Base-by-base conservation (phyloP, 1,140 invertebrate species). In the Danaus plexippus region DNA sequence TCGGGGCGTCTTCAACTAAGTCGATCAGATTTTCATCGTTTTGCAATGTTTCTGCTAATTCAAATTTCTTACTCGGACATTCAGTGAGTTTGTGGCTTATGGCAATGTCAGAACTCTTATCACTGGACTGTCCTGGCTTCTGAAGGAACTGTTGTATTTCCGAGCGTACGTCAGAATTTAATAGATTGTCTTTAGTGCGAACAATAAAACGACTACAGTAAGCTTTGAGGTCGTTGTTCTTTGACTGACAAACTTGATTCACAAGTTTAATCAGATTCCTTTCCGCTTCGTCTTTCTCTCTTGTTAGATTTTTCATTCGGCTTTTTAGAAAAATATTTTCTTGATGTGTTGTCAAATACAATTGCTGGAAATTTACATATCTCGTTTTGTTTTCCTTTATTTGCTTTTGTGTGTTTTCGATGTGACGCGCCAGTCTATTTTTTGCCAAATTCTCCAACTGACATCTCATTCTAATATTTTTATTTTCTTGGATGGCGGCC, bases 191-290 rank as follows among this genome's bases (percentile, higher is more conserved):
- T 61, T 66, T 77, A n/a, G 73, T 76, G 54, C 64, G 61, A 9
- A 81, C 78, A 43, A 83, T 74, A 53, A 80, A 79, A 48, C 63
- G 61, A 63, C 71, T 77, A 47, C 80, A 83, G 59, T 73, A 83
- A 5, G 59, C 59, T 57, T 76, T 81, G 7, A 86, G 63, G 41
- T 85, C 68, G 8, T 63, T 71, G 55, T 79, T 76, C 51, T 71
- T 77, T 4, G 77, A 79, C 41, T 72, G 56, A 52, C 73, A 80
- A 9, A 85, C 60, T 67, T 78, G 61, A 53, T 76, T 80, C 11
- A 85, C 64, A 18, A 86, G 61, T 22, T 58, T 61, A 48, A 78
- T 61, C 7, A 83, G 63, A 63, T 80, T 77, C 45, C 61, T 73
- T 61, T 82, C 75, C 3, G 72, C 69, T 10, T 73, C 64, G 52